Percentiles rank a stretch among this genome's conserved stretches.
phyloP scores from a whole-genome alignment of 35 echinoderm and acorn worm species.

The Acanthaster planci region DNA sequence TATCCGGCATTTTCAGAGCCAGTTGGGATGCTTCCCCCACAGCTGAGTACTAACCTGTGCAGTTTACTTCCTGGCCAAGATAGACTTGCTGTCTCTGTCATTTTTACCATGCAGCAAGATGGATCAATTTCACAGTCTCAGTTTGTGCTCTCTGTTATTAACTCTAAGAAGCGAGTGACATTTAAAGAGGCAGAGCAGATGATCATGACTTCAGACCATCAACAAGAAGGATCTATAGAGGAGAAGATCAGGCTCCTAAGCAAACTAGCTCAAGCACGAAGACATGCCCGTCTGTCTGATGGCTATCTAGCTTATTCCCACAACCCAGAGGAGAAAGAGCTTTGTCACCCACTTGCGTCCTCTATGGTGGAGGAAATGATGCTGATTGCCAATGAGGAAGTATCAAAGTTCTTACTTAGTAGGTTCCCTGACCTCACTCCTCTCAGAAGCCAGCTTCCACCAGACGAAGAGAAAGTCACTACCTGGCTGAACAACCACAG shows the following conservation, averaged over 20 bases:
- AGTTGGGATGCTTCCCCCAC: conserved; percentile 80
- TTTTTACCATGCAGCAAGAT: conserved; percentile 52
- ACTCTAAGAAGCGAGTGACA: conserved; percentile 30
- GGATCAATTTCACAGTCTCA: neutral
- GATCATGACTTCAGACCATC: neutral
- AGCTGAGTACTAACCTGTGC: conserved; percentile 41
- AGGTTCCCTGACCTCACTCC: conserved; percentile 35
- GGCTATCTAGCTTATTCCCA: conserved; percentile 43
- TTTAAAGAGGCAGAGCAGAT: conserved; percentile 57
- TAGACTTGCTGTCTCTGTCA: conserved; percentile 57
- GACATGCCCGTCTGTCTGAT: conserved; percentile 38
- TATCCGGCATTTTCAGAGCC: conserved; percentile 57
- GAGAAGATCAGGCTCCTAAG: neutral
- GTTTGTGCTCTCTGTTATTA: conserved; percentile 38
- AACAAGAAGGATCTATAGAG: neutral
- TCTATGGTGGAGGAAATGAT: conserved; percentile 89
- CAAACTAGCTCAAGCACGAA: conserved; percentile 38
- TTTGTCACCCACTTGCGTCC: conserved; percentile 42
- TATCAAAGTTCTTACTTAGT: conserved; percentile 45
- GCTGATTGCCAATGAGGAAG: conserved; percentile 62
- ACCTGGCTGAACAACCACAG: conserved; percentile 46
- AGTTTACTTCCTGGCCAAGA: conserved; percentile 64
- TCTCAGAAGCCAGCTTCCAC: conserved; percentile 62
- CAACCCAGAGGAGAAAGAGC: conserved; percentile 42
- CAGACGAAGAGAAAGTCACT: conserved; percentile 34